Base-by-base conservation (phyloP, 2,113 vertebrate genomes). In the Beaufortia kweichowensis region DNA sequence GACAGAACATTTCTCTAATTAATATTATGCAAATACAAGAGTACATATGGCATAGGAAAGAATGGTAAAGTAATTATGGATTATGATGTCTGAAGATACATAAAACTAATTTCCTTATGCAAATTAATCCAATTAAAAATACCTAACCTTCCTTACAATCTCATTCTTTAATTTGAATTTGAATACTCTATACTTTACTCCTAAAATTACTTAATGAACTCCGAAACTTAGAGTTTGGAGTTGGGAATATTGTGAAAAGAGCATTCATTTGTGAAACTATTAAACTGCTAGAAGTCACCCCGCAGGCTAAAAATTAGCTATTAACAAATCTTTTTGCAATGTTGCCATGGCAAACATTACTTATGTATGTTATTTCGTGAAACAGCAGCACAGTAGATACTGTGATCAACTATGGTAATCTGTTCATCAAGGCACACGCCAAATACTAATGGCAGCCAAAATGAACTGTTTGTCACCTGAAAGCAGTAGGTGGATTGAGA, bases 121-220 rank as follows among this genome's bases (percentile, higher is more conserved):
- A 87, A 85, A 83, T 87, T 33, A 79, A 83, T 64, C 73, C 78
- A 87, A 84, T 85, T 83, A 80, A 83, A 82, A 80, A 77, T 68
- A 76, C 71, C 69, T 80, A 83, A 84, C 81, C 79, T 84, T 78
- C 72, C 39, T 59, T 68, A 56, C 28, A 77, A 70, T 82, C 76
- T 70, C 61, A 56, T 39, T 65, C 53, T 72, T 84, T 43, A 46
- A 70, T 78, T 78, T 78, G 43, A 77, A 78, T 77, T 65, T 80
- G 62, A 67, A 65, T 76, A 77, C 53, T 76, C 57, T 33, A 31
- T 71, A 59, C 63, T 50, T 68, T 46, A 60, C 57, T 76, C 29
- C 46, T 48, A 70, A 64, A 75, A 79, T 79, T 78, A 79, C 75
- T 67, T 33, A 78, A 55, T 66, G 41, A 55, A 73, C 62, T 84